Percentiles rank a stretch among this genome's conserved stretches.
These are phyloP conservation scores for Lerema accius DNA, from an alignment of 1,140 invertebrate species.

Conservation along the genomic window DNA sequence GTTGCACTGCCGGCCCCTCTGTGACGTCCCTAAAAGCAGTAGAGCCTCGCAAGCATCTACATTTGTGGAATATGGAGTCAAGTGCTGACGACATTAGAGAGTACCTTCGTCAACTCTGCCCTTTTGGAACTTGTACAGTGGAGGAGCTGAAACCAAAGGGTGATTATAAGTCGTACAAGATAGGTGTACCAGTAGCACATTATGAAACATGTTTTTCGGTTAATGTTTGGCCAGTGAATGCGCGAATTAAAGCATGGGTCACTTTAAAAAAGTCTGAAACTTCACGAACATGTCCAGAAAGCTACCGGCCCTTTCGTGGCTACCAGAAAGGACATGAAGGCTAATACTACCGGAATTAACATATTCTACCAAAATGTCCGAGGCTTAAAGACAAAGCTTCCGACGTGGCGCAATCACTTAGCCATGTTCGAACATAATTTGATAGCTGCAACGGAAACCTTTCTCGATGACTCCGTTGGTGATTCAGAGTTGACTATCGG, in stretches of 20 bases:
- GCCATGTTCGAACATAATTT: not conserved
- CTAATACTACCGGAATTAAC: too few relatives aligned
- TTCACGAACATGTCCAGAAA: not conserved
- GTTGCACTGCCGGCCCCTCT: not conserved
- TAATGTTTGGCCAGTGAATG: slow-evolving; percentile 27
- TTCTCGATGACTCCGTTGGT: not conserved
- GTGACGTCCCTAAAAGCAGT: slow-evolving; percentile 23
- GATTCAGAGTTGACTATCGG: not conserved
- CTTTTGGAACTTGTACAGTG: slow-evolving; percentile 4
- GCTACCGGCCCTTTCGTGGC: slow-evolving; percentile 8
- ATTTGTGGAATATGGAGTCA: slow-evolving; percentile 30
- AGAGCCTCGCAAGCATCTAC: slow-evolving; percentile 18
- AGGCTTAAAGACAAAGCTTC: slow-evolving; percentile 10
- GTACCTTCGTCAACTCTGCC: slow-evolving; percentile 15
- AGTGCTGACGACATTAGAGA: slow-evolving; percentile 4
- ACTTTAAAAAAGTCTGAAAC: not conserved
- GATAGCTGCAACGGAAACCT: slow-evolving; percentile 11
- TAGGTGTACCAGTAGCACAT: slow-evolving; percentile 10
- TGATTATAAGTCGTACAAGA: slow-evolving; percentile 33
- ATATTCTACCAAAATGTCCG: too few relatives aligned
- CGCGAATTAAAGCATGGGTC: slow-evolving; percentile 24
- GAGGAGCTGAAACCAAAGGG: slow-evolving; percentile 23
- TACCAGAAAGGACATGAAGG: not conserved
- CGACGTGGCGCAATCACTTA: not conserved
- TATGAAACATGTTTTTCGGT: slow-evolving; percentile 6